phyloP scores from a whole-genome alignment of 1,140 invertebrate species.

The Drosophila parvula region DNA sequence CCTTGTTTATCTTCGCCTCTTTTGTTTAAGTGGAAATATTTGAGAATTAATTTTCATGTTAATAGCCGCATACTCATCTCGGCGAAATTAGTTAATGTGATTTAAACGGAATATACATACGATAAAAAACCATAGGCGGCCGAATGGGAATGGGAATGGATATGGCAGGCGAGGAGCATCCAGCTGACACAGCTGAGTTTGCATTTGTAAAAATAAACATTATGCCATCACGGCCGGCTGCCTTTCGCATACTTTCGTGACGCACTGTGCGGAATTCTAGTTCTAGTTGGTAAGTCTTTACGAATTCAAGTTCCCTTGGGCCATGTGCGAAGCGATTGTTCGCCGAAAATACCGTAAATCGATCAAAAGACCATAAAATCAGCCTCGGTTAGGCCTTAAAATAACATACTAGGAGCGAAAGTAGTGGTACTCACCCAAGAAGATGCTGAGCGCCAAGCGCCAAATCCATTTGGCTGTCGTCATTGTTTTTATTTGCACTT shows the following conservation, averaged over 20 bases:
- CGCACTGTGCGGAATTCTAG: slow-evolving; percentile 39
- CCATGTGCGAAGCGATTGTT: slow-evolving; percentile 40
- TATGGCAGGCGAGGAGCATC: not conserved
- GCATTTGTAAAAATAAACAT: slow-evolving; percentile 57
- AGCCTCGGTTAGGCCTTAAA: slow-evolving; percentile 29
- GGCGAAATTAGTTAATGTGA: slow-evolving; percentile 54
- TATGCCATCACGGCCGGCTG: slow-evolving; percentile 41
- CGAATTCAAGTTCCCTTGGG: slow-evolving; percentile 26
- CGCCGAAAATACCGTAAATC: slow-evolving; percentile 60
- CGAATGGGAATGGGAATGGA: slow-evolving; percentile 6
- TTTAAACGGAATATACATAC: slow-evolving; percentile 42
- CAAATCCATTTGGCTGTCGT: slow-evolving; percentile 83
- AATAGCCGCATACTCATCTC: slow-evolving; percentile 64
- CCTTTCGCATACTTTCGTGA: slow-evolving; percentile 35
- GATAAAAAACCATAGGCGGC: slow-evolving; percentile 15
- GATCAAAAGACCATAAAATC: slow-evolving; percentile 67
- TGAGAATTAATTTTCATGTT: slow-evolving; percentile 64
- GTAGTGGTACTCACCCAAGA: slow-evolving; percentile 61
- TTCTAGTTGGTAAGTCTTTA: not conserved
- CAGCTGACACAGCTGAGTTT: slow-evolving; percentile 44
- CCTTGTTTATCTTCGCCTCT: slow-evolving; percentile 12
- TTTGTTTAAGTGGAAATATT: slow-evolving; percentile 52
- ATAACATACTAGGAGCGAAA: slow-evolving; percentile 18
- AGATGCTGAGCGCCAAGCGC: slow-evolving; percentile 65
- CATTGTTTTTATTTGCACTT: slow-evolving; percentile 78